These are phyloP conservation scores for Glossosoma conforme DNA, from an alignment of 1,140 invertebrate species.

Conservation along the genomic window DNA sequence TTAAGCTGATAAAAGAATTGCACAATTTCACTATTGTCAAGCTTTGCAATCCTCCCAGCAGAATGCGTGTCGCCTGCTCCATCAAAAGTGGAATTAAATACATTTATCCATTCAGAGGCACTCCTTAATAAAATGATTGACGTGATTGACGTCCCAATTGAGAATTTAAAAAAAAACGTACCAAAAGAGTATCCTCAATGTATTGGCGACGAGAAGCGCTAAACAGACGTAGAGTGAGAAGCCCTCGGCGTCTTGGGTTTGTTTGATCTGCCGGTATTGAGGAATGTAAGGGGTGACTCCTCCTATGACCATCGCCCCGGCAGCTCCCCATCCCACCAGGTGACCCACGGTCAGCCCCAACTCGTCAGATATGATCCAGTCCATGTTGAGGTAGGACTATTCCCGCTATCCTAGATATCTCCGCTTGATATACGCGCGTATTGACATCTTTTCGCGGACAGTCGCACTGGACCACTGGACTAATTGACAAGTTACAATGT, in stretches of 20 bases:
- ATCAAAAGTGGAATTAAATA: too few species aligned
- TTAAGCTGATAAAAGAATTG: too few species aligned
- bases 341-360: conserved; percentile 60
- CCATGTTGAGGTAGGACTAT: conserved; percentile 41
- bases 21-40: too few species aligned
- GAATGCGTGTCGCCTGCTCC: too few species aligned
- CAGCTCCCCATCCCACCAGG: conserved; percentile 63
- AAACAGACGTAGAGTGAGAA: conserved; percentile 97
- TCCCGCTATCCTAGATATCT: conserved; percentile 15
- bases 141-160: conserved; percentile 1
- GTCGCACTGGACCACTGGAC: too few species aligned
- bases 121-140: too few species aligned
- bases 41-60: too few species aligned
- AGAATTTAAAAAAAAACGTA: conserved; percentile 50
- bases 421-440: too few species aligned
- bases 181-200: conserved; percentile 96
- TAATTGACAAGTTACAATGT: too few species aligned
- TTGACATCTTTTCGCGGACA: too few species aligned
- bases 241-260: conserved; percentile 86
- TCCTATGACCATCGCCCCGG: conserved; percentile 86
- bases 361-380: conserved; percentile 69
- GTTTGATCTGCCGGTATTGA: conserved; percentile 89
- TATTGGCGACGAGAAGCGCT: conserved; percentile 91
- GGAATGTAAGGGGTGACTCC: conserved; percentile 83
- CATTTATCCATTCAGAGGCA: too few species aligned